These are phyloP conservation scores for Callinectes sapidus DNA, from an alignment of 2,888 invertebrate genomes.

Conservation along the genomic window DNA sequence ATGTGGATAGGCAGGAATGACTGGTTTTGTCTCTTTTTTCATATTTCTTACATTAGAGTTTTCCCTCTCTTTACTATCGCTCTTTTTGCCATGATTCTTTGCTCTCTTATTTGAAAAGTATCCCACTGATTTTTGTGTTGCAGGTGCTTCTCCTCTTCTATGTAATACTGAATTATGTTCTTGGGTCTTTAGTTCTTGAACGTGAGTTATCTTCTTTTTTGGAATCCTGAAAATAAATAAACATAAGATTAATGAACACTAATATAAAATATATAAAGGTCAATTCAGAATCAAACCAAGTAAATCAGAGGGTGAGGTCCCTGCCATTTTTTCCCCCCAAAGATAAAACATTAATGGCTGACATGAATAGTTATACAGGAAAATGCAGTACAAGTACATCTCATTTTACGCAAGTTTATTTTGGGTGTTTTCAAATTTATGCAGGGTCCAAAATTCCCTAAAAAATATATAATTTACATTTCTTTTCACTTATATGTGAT, in stretches of 20 bases:
- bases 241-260: background rate
- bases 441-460: too few species aligned
- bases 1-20: background rate
- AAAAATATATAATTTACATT: too few species aligned
- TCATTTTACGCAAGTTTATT: too few species aligned
- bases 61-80: slow-evolving; percentile 16
- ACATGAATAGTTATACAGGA: too few species aligned
- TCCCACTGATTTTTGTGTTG: background rate
- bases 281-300: background rate
- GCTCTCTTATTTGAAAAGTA: background rate
- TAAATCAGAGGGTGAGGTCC: too few species aligned
- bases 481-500: too few species aligned
- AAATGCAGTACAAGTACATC: too few species aligned
- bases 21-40: background rate
- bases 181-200: background rate
- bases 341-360: too few species aligned
- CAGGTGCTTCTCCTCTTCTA: slow-evolving; percentile 11
- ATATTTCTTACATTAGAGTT: background rate
- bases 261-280: slow-evolving; percentile 12
- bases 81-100: background rate
- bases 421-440: too few species aligned
- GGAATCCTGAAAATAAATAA: slow-evolving; percentile 50
- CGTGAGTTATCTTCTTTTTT: slow-evolving; percentile 44
- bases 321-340: too few species aligned
- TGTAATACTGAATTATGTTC: slow-evolving; percentile 28